Base-by-base conservation (phyloP, 2,888 invertebrate genomes). In the Pterostichus madidus region DNA sequence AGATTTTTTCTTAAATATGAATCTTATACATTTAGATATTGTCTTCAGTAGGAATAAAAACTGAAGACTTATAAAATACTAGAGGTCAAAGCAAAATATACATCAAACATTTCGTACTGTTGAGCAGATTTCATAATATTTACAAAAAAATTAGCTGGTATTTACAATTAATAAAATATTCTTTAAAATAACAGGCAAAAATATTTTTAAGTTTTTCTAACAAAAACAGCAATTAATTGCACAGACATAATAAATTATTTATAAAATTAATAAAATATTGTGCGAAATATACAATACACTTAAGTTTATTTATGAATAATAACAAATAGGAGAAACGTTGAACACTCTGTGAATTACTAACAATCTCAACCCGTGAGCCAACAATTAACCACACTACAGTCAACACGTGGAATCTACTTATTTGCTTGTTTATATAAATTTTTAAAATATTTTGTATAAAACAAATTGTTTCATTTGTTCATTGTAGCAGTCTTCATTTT, bases 401-500 rank as follows among this genome's bases (percentile, higher is more conserved):
- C 64, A 64, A 64, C 39, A 17, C 44, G 68, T 71, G 39, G 10
- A 44, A 5, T 15, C 68, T 71, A 71, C 44, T 71, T 44, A 71
- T 17, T 71, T 44, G 17, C 1, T 39, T 8, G n/a, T 64, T 64
- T 71, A 11, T 44, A 10, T 71, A 44, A 56, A 13, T 17, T 44
- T 71, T 71, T 44, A 71, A 71, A 71, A 71, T 71, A 71, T 39
- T 39, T 71, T 71, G 68, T 71, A 71, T 71, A 71, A 71, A 52
- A 71, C 39, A 71, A 71, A 59, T 13, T 71, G 44, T 71, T 44
- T 71, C 68, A 80, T 68, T 77, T 77, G 77, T 77, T 77, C 77
- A 35, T 52, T 71, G 39, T 39, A 77, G 17, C 80, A 80, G 80
- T 80, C 80, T 80, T 80, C 49, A 5, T 35, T 71, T 52, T 80